Conservation (phyloP, 1,140 invertebrate genomes). For the Sycophaga agraensis region DNA sequence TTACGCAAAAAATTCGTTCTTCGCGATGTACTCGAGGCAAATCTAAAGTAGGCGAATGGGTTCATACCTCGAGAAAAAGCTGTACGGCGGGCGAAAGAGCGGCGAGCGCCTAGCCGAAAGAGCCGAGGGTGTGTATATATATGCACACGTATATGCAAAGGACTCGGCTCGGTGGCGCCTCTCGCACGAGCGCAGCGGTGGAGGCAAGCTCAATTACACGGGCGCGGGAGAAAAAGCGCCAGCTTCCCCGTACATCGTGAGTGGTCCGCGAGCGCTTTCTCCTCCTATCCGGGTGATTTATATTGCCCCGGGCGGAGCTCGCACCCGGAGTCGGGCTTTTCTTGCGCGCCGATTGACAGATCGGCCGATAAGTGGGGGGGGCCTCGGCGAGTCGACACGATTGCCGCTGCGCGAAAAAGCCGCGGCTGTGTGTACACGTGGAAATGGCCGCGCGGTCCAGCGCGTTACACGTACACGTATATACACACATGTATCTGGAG, state of each 20-base stretch:
- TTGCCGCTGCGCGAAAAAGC: not conserved
- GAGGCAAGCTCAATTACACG: conserved; percentile 52
- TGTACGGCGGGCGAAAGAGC: no score
- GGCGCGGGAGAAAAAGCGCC: conserved; percentile 40
- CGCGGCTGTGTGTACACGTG: not conserved
- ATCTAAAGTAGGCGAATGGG: no score
- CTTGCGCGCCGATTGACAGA: not conserved
- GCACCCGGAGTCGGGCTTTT: not conserved
- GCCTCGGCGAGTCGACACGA: not conserved
- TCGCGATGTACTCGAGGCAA: no score
- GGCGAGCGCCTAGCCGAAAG: no score
- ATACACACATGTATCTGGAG: not conserved
- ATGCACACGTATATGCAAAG: no score
- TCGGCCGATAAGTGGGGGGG: not conserved
- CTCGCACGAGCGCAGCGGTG: no score
- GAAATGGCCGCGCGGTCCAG: not conserved
- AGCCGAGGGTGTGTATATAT: no score
- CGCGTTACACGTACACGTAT: not conserved
- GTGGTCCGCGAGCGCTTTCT: no score
- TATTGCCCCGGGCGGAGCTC: not conserved
- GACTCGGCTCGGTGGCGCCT: conserved; percentile 36
- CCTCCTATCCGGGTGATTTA: conserved; percentile 16
- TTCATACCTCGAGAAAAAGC: no score
- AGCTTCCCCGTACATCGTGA: conserved; percentile 55
- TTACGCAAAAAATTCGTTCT: no score